Percentiles rank a stretch among this genome's conserved stretches.
Evolutionary conservation across 2,113 vertebrate genomes (phyloP).

Genomic region (Myrmecophaga tridactyla): DNA sequence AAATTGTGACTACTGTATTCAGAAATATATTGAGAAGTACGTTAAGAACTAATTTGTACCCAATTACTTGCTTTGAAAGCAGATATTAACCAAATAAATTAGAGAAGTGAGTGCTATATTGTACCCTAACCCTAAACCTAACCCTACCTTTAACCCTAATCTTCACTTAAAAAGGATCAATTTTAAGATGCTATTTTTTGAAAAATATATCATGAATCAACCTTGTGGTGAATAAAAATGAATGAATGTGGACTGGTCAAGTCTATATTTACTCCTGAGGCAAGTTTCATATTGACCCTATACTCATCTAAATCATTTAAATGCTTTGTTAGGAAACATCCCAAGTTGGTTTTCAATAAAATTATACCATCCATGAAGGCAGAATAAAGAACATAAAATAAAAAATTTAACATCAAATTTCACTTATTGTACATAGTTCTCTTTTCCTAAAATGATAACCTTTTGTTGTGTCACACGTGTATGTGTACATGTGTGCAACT

Average conservation of each 20-base stretch:
- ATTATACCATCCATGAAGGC: neutral
- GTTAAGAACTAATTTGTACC: neutral
- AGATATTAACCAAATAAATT: neutral
- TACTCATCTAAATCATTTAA: neutral
- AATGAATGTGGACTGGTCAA: neutral
- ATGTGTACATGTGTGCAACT: neutral
- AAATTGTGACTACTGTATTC: neutral
- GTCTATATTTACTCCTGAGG: neutral
- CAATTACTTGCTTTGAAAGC: neutral
- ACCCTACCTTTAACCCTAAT: too few species aligned
- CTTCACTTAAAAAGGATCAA: neutral
- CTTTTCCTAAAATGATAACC: neutral
- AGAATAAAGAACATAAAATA: neutral
- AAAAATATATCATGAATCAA: constrained; percentile 4
- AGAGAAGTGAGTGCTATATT: neutral
- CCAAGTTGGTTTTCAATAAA: neutral
- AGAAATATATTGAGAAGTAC: neutral
- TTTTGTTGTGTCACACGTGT: neutral
- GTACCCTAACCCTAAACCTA: too few species aligned
- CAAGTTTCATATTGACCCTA: neutral
- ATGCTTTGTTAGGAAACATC: constrained; percentile 14
- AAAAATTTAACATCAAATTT: neutral
- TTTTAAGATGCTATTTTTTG: neutral
- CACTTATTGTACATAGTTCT: neutral
- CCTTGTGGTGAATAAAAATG: neutral